These are phyloP conservation scores for Drosophila melanogaster DNA, from an alignment of 1,140 invertebrate species.

Conservation along the genomic window DNA sequence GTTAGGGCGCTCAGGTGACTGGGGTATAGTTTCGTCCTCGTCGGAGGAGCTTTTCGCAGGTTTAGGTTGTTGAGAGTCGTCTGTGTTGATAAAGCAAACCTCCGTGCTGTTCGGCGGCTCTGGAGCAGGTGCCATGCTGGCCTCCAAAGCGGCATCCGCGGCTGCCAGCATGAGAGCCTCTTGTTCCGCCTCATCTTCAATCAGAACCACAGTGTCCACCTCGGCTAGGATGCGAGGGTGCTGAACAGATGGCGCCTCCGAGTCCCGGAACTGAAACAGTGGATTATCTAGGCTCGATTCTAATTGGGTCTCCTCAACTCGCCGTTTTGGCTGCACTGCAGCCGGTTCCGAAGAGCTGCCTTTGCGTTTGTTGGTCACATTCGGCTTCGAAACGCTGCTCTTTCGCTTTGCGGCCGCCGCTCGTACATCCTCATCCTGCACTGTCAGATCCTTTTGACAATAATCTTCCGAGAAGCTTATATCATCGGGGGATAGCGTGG, in stretches of 20 bases:
- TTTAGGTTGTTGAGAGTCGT: conserved; percentile 20
- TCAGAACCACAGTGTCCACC: conserved; percentile 57
- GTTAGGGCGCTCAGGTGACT: conserved; percentile 58
- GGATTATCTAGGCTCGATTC: conserved; percentile 24
- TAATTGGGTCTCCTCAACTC: conserved; percentile 24
- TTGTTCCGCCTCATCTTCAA: conserved; percentile 58
- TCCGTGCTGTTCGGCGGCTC: conserved; percentile 39
- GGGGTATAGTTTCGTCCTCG: conserved; percentile 66
- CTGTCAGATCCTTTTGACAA: conserved; percentile 53
- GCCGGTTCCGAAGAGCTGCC: conserved; percentile 41
- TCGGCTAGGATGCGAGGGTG: conserved; percentile 53
- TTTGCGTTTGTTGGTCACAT: conserved; percentile 43
- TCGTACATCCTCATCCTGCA: conserved; percentile 15
- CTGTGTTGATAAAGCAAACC: conserved; percentile 59
- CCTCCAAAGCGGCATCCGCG: conserved; percentile 58
- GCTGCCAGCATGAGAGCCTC: conserved; percentile 65
- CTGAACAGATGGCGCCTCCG: conserved; percentile 57
- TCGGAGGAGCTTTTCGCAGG: conserved; percentile 1
- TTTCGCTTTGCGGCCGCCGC: conserved; percentile 38
- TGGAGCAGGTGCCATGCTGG: conserved; percentile 12
- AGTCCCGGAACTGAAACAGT: conserved; percentile 49
- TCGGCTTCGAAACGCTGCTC: conserved; percentile 36
- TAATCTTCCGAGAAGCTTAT: conserved; percentile 74
- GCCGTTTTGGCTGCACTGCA: conserved; percentile 47
- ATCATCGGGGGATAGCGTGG: conserved; percentile 86